A percentile compares a stretch with the other conserved stretches of the same genome.
These are phyloP conservation scores for Eupleurogrammus muticus DNA, from an alignment of 2,797 vertebrate genomes.

Conservation along the genomic window DNA sequence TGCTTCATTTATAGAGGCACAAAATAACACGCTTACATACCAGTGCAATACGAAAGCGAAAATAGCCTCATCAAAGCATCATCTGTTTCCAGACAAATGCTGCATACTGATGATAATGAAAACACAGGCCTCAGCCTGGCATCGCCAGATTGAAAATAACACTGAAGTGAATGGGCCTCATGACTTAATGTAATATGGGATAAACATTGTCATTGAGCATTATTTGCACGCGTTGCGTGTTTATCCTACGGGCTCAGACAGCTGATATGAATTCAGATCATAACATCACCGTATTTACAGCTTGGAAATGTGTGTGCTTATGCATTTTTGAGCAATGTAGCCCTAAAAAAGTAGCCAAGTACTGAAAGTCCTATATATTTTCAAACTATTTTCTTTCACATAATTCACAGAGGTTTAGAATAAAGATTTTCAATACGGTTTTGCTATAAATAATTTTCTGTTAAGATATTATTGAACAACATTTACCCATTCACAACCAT, in stretches of 20 bases:
- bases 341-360: neutral
- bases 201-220: constrained; percentile 28
- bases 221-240: constrained; percentile 5
- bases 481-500: neutral
- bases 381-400: neutral
- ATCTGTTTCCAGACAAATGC: constrained; percentile 7
- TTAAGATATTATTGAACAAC: no score
- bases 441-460: no score
- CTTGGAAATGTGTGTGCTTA: neutral
- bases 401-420: no score
- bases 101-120: constrained; percentile 30
- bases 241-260: constrained; percentile 30
- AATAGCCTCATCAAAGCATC: constrained; percentile 26
- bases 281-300: constrained; percentile 18
- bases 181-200: constrained; percentile 11
- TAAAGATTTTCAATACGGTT: no score
- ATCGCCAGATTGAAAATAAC: constrained; percentile 35
- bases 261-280: constrained; percentile 8
- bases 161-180: constrained; percentile 27
- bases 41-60: constrained; percentile 26
- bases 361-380: neutral
- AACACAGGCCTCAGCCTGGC: constrained; percentile 5
- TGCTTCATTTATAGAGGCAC: neutral
- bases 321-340: neutral
- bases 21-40: neutral